Conservation (phyloP, 2,888 invertebrate species). For the Pseudeuparius sepicola region DNA sequence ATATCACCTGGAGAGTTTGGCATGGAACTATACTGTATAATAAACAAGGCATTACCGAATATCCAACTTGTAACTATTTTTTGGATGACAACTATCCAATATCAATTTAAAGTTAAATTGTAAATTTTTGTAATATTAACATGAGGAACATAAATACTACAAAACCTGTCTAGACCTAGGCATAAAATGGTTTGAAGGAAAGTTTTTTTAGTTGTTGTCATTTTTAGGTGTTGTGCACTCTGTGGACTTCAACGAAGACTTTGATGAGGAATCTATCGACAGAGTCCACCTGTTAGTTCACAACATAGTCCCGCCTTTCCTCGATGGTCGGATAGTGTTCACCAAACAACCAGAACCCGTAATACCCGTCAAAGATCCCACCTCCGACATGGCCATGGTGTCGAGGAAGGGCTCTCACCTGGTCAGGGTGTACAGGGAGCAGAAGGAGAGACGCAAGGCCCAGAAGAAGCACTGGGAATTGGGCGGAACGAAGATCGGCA, state of each 20-base stretch:
- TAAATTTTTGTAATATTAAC: too few relatives aligned
- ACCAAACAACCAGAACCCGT: conserved; percentile 99
- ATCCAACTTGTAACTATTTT: too few relatives aligned
- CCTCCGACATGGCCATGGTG: conserved; percentile 94
- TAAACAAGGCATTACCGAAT: too few relatives aligned
- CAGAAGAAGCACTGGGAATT: conserved; percentile 99
- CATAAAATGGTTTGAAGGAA: too few relatives aligned
- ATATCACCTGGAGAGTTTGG: too few relatives aligned
- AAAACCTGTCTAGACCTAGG: too few relatives aligned
- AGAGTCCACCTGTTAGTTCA: conserved; percentile 93
- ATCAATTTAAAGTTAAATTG: too few relatives aligned
- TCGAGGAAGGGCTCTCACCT: conserved; percentile 88
- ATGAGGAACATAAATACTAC: too few relatives aligned
- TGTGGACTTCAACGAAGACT: conserved; percentile 80
- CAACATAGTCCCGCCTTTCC: conserved; percentile 96
- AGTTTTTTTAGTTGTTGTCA: too few relatives aligned
- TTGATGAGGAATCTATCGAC: conserved; percentile 92
- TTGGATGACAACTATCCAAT: too few relatives aligned
- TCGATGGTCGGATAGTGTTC: conserved; percentile 97
- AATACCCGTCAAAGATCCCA: conserved; percentile 92
- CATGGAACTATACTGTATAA: too few relatives aligned
- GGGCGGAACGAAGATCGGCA: conserved; percentile 90
- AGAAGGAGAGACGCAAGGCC: conserved; percentile 91
- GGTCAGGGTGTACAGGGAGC: conserved; percentile 86
- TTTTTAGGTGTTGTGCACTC: conserved; percentile 69